Conservation (phyloP, 2,113 vertebrate genomes). For the Eurystomus gularis region DNA sequence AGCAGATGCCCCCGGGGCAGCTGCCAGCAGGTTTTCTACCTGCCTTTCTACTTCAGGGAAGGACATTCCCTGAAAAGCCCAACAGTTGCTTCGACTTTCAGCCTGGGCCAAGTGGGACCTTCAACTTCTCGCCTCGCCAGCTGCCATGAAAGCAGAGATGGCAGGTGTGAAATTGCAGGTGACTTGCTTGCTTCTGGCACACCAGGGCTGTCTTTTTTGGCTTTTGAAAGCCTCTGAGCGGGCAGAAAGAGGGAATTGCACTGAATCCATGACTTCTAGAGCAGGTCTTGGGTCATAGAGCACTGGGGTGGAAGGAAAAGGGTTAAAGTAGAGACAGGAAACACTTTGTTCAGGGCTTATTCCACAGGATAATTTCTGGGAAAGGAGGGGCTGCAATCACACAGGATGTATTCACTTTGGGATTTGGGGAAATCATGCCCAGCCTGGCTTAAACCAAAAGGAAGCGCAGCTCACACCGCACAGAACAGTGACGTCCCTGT, state of each 20-base stretch:
- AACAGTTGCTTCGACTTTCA: slow-evolving; percentile 61
- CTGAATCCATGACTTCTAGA: not conserved
- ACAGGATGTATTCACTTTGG: not conserved
- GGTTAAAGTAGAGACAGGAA: not conserved
- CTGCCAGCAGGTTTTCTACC: slow-evolving; percentile 57
- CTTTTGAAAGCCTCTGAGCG: slow-evolving; percentile 28
- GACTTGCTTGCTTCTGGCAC: slow-evolving; percentile 45
- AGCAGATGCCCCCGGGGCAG: slow-evolving; percentile 3
- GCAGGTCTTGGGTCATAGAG: not conserved
- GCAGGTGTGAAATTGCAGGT: slow-evolving; percentile 66
- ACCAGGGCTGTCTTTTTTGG: slow-evolving; percentile 29
- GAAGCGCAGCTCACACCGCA: not conserved
- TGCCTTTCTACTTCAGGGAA: slow-evolving; percentile 33
- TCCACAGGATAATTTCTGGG: not conserved
- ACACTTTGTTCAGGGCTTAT: not conserved
- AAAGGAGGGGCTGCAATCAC: not conserved
- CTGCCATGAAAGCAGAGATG: slow-evolving; percentile 20
- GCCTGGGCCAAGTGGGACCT: slow-evolving; percentile 46
- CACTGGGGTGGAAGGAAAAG: not conserved
- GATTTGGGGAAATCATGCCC: not conserved
- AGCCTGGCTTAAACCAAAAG: not conserved
- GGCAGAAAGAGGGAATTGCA: not conserved
- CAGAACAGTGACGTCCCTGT: fast-evolving
- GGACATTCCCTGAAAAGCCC: slow-evolving; percentile 36
- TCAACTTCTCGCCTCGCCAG: slow-evolving; percentile 55